These are phyloP conservation scores for Silurus asotus DNA, from an alignment of 2,113 vertebrate genomes.

Conservation along the genomic window DNA sequence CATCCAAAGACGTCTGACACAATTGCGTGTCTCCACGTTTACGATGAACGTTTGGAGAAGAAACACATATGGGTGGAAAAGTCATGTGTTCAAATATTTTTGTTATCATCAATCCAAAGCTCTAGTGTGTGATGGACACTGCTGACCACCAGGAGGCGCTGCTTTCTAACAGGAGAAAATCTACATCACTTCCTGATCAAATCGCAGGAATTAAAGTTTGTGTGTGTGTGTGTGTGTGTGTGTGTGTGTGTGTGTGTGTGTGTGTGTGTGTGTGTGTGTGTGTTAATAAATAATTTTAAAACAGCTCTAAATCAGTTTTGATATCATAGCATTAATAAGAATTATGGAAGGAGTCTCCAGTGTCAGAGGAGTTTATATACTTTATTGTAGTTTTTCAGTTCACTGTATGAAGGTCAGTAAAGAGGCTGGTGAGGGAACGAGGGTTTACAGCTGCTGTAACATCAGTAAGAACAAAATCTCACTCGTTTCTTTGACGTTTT, in stretches of 20 bases:
- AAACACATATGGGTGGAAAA: too few relatives aligned
- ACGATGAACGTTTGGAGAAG: too few relatives aligned
- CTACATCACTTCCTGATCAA: neutral
- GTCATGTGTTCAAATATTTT: too few relatives aligned
- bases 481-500: neutral
- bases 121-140: conserved; percentile 9
- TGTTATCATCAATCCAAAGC: neutral
- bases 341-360: too few relatives aligned
- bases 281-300: too few relatives aligned
- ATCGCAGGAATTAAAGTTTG: neutral
- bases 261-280: too few relatives aligned
- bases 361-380: neutral
- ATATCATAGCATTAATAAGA: too few relatives aligned
- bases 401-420: too few relatives aligned
- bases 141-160: conserved; percentile 51
- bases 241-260: neutral
- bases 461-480: neutral
- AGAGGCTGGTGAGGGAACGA: neutral
- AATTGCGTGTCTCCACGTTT: too few relatives aligned
- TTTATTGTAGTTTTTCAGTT: neutral
- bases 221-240: neutral
- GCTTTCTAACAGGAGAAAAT: conserved; percentile 24
- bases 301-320: too few relatives aligned
- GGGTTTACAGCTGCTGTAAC: neutral
- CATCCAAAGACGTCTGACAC: too few relatives aligned